phyloP scores from a whole-genome alignment of 1,140 invertebrate genomes.

The Gyrodactylus salaris region DNA sequence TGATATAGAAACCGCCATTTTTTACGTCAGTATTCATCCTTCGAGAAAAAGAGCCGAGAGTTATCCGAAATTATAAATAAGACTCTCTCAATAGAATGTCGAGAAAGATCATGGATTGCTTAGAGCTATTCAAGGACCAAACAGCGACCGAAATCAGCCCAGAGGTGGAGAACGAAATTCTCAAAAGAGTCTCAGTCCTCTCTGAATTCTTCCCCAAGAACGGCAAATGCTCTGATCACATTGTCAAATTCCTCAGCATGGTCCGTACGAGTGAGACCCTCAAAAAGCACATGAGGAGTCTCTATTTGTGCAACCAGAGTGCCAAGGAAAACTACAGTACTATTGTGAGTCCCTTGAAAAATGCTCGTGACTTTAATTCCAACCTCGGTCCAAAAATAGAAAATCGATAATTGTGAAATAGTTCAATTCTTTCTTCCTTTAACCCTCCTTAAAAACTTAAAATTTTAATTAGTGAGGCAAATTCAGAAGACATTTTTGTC shows the following conservation, averaged over 20 bases:
- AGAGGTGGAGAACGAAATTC: background rate
- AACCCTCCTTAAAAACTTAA: too few species aligned
- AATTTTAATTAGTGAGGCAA: too few species aligned
- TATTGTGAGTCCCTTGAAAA: background rate
- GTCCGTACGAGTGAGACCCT: background rate
- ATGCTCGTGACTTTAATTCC: too few species aligned
- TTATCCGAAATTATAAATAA: background rate
- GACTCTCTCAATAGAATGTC: background rate
- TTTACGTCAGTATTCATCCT: too few species aligned
- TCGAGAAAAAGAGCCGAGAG: too few species aligned
- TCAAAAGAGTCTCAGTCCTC: background rate
- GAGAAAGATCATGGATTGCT: background rate
- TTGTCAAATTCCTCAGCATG: background rate
- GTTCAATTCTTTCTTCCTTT: too few species aligned
- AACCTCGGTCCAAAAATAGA: too few species aligned
- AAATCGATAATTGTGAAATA: too few species aligned
- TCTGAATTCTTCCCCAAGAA: background rate
- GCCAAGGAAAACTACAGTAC: background rate
- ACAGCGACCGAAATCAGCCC: background rate
- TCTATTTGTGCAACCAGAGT: background rate
- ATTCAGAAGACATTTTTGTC: too few species aligned
- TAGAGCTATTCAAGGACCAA: background rate
- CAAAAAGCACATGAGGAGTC: background rate
- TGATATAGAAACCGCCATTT: too few species aligned
- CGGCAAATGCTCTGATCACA: background rate